Base-by-base conservation (phyloP, 2,113 vertebrate genomes). In the Parotia lawesii region DNA sequence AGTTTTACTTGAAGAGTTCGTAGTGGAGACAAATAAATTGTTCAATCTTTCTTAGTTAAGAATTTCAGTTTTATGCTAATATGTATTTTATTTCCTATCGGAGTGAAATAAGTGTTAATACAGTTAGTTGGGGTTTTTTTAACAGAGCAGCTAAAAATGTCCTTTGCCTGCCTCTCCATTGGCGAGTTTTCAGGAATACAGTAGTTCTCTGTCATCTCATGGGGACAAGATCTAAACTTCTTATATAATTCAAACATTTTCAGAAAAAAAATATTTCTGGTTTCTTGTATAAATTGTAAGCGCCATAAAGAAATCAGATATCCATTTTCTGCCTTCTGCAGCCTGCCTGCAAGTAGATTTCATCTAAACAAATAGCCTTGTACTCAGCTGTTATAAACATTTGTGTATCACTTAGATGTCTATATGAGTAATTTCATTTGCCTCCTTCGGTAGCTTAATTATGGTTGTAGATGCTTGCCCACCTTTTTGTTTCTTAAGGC, bases 221-320 rank as follows among this genome's bases (percentile, higher is more conserved):
- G 50, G 40, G 70, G n/a, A 72, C 28, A 69, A 75, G 54, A 85
- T 58, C 45, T 85, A 87, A 95, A 93, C 25, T 75, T 91, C 65
- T 89, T 81, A 74, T 27, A 38, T 82, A 95, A 85, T 91, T 76
- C 33, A 87, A 90, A 71, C 18, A 40, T 91, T 91, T 91, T 87
- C 69, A 73, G 42, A 28, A 91, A 75, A 75, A 67, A 88, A 74
- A 56, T 2, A 81, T 4, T 54, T 92, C 81, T 85, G 25, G 5
- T 65, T 73, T 70, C 48, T 76, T 79, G 50, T 61, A 45, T 82
- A 69, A 87, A 82, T 71, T 79, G 7, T 57, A 85, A 89, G 38
- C 50, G 38, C 58, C 20, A 0, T 72, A 57, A 75, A 76, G 67
- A 85, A 90, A 70, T 62, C 54, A 84, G 33, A 70, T 83, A 84